Evolutionary conservation across 2,888 invertebrate species (phyloP).

Genomic region (Perizoma affinitatum): DNA sequence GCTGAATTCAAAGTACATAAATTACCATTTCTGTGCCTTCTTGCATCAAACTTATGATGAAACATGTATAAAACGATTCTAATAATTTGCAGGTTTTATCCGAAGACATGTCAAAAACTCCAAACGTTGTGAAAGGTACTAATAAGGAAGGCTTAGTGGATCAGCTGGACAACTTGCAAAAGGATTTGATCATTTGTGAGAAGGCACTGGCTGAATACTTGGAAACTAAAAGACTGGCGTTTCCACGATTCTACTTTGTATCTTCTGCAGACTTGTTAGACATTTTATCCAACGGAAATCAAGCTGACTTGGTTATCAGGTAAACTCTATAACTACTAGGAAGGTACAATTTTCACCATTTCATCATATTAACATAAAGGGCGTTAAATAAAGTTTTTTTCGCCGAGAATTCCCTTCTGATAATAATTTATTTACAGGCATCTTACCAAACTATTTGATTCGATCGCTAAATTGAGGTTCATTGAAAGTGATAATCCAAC

Average conservation of each 20-base stretch:
- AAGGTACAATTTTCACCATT: not conserved
- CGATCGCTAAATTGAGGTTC: conserved; percentile 94
- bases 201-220: conserved; percentile 98
- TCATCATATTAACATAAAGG: too few species aligned
- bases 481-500: conserved; percentile 83
- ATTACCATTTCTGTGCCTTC: too few species aligned
- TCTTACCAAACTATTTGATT: conserved; percentile 97
- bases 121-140: conserved; percentile 96
- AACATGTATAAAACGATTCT: not conserved
- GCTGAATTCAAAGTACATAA: conserved; percentile 90
- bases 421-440: conserved; percentile 84
- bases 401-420: not conserved
- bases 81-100: conserved; percentile 84
- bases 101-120: conserved; percentile 90
- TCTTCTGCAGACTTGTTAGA: conserved; percentile 97
- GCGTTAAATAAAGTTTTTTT: not conserved
- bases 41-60: not conserved
- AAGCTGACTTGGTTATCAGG: conserved; percentile 92
- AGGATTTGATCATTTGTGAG: conserved; percentile 95
- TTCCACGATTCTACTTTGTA: conserved; percentile 98
- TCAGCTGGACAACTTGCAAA: conserved; percentile 92
- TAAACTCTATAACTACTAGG: conserved; percentile 37
- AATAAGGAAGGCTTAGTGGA: conserved; percentile 92
- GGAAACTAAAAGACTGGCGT: conserved; percentile 97
- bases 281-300: conserved; percentile 97